phyloP scores from a whole-genome alignment of 2,113 vertebrate genomes.

The Sakesphorus luctuosus region DNA sequence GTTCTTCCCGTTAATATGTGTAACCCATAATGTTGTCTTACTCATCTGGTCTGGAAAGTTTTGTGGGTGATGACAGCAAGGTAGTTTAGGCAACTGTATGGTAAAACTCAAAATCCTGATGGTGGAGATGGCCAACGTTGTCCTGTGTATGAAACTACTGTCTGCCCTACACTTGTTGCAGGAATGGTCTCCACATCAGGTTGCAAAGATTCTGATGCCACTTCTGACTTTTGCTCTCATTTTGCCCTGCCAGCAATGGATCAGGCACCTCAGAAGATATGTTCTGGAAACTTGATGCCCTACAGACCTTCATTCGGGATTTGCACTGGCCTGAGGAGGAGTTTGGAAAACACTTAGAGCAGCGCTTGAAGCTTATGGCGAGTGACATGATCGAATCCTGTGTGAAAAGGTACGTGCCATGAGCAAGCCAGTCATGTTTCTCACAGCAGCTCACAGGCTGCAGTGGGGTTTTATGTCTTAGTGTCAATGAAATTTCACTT shows the following conservation, averaged over 20 bases:
- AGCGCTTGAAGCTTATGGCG: constrained; percentile 96
- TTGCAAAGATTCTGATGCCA: neutral
- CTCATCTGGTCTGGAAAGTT: constrained; percentile 75
- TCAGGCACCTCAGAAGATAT: constrained; percentile 97
- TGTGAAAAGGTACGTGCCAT: constrained; percentile 85
- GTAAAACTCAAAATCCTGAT: constrained; percentile 82
- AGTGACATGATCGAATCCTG: constrained; percentile 99
- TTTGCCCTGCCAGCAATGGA: constrained; percentile 88
- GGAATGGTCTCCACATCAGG: constrained; percentile 75
- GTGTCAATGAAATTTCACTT: neutral
- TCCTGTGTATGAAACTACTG: constrained; percentile 79
- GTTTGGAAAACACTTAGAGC: constrained; percentile 97
- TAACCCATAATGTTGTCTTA: constrained; percentile 71
- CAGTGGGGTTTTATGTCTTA: neutral
- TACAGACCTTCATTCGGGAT: constrained; percentile 97
- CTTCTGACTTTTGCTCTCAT: constrained; percentile 66
- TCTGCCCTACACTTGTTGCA: constrained; percentile 72
- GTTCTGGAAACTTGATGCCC: constrained; percentile 98
- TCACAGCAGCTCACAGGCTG: neutral
- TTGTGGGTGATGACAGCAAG: constrained; percentile 69
- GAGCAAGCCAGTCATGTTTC: neutral
- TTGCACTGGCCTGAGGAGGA: constrained; percentile 99
- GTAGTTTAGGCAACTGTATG: constrained; percentile 80
- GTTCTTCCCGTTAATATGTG: constrained; percentile 73
- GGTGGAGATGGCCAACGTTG: constrained; percentile 78